These are phyloP conservation scores for Tortrix viridana DNA, from an alignment of 2,888 invertebrate genomes.

Conservation along the genomic window DNA sequence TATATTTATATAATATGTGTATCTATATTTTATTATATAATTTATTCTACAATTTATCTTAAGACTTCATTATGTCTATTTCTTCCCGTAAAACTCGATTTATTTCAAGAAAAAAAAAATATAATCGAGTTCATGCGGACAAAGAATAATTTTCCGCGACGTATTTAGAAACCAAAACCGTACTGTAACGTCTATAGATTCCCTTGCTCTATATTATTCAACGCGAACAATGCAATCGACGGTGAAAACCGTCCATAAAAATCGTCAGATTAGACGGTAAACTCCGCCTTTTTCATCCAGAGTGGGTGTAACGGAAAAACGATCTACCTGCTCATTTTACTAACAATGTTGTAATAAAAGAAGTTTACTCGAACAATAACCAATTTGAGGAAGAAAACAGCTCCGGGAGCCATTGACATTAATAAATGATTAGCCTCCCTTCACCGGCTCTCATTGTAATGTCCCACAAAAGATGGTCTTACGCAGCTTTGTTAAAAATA, in stretches of 20 bases:
- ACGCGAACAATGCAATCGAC: slow-evolving; percentile 21
- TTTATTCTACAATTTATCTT: too few relatives aligned
- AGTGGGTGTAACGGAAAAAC: slow-evolving; percentile 67
- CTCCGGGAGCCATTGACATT: slow-evolving; percentile 78
- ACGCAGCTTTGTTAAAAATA: slow-evolving; percentile 79
- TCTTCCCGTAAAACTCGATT: too few relatives aligned
- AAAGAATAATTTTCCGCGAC: too few relatives aligned
- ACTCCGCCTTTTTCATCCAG: slow-evolving; percentile 67
- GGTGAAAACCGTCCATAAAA: slow-evolving; percentile 58
- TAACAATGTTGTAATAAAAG: slow-evolving; percentile 80
- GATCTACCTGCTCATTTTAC: slow-evolving; percentile 71
- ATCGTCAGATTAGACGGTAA: slow-evolving; percentile 65
- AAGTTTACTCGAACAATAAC: slow-evolving; percentile 81
- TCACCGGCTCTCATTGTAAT: slow-evolving; percentile 77
- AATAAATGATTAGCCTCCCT: slow-evolving; percentile 78
- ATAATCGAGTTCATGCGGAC: too few relatives aligned
- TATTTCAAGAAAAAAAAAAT: too few relatives aligned
- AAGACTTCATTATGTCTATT: too few relatives aligned
- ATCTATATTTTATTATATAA: too few relatives aligned
- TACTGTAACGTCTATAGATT: not conserved
- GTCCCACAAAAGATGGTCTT: slow-evolving; percentile 79
- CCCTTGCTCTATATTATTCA: not conserved
- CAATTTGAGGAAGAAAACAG: slow-evolving; percentile 79
- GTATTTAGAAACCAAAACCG: too few relatives aligned
- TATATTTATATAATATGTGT: too few relatives aligned